Evolutionary conservation across 53 echinoderm and acorn worm species (phyloP).

Genomic region (Hippasteria phrygiana): DNA sequence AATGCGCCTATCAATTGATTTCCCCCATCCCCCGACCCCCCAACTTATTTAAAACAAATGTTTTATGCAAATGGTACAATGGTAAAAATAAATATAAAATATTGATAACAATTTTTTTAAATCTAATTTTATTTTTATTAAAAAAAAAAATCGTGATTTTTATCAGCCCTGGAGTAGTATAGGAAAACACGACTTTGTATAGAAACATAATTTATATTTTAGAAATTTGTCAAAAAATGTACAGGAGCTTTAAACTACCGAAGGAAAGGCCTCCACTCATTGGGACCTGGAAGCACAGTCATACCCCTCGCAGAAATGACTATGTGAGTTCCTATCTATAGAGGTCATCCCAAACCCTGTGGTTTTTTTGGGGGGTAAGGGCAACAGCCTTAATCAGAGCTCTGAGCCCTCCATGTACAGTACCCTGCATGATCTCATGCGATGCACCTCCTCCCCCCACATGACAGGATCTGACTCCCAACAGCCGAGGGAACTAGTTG

Average conservation of each 20-base stretch:
- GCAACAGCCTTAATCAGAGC: too few relatives aligned
- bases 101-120: too few relatives aligned
- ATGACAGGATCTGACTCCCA: conserved; percentile 62
- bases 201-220: too few relatives aligned
- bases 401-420: not conserved
- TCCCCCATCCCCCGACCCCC: too few relatives aligned
- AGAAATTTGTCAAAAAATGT: not conserved
- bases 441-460: conserved; percentile 7
- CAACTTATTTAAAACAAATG: too few relatives aligned
- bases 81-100: too few relatives aligned
- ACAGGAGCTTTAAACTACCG: not conserved
- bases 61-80: too few relatives aligned
- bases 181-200: too few relatives aligned
- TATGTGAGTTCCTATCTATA: not conserved
- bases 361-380: not conserved
- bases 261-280: not conserved
- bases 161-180: too few relatives aligned
- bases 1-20: too few relatives aligned
- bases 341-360: conserved; percentile 16
- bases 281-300: conserved; percentile 28
- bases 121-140: too few relatives aligned
- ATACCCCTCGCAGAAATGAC: conserved; percentile 37
- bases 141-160: too few relatives aligned
- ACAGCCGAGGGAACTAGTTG: not conserved
- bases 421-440: conserved; percentile 3